These are phyloP conservation scores for Calonectris borealis DNA, from an alignment of 2,113 vertebrate genomes.

Conservation along the genomic window DNA sequence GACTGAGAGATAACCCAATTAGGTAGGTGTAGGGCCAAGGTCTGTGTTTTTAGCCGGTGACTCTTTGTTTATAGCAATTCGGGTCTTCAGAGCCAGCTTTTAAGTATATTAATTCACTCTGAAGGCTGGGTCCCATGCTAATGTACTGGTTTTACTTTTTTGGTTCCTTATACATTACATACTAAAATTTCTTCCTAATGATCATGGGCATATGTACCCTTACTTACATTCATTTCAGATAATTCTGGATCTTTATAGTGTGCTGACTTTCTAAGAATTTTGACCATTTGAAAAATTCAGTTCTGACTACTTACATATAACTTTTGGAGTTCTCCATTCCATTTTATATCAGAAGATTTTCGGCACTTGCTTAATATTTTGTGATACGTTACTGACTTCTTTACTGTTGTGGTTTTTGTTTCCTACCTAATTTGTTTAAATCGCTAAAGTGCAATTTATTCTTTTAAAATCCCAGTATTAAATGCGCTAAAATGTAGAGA, in stretches of 20 bases:
- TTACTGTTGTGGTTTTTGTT: neutral
- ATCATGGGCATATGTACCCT: neutral
- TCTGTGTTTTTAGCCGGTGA: neutral
- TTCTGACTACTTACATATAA: neutral
- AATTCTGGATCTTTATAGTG: neutral
- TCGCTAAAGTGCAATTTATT: fast-evolving
- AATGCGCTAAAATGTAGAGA: neutral
- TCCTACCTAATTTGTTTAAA: neutral
- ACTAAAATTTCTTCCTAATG: neutral
- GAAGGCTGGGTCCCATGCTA: neutral
- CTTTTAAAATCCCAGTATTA: neutral
- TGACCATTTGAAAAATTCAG: neutral
- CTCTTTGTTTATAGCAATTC: neutral
- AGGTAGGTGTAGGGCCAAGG: neutral
- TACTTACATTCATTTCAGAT: neutral
- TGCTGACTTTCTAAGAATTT: neutral
- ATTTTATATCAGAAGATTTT: neutral
- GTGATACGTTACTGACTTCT: neutral
- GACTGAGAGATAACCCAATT: neutral
- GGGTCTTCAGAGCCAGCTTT: neutral
- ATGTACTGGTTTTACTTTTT: neutral
- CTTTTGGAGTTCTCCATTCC: neutral
- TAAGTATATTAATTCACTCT: neutral
- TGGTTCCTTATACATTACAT: neutral
- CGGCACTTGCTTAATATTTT: neutral